Conservation (phyloP, 2,113 vertebrate species). For the Mormyrus iriodes region DNA sequence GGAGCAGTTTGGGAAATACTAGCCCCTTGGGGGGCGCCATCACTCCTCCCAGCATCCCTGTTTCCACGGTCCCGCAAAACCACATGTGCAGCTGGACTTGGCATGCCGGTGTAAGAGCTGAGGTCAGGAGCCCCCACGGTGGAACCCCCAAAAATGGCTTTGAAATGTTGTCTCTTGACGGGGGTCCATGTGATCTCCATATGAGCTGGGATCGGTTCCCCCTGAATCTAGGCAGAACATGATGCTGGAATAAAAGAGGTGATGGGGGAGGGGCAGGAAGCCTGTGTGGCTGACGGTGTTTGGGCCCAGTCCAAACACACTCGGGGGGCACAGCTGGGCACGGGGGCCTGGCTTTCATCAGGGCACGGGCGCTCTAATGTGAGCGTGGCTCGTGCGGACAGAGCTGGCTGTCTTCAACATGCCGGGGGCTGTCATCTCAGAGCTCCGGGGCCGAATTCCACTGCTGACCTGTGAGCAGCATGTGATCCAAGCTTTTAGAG, state of each 20-base stretch:
- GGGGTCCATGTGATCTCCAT: background rate
- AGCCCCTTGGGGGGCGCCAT: background rate
- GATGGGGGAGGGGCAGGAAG: slow-evolving; percentile 31
- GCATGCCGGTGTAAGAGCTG: background rate
- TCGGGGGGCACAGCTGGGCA: slow-evolving; percentile 37
- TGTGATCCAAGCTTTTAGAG: background rate
- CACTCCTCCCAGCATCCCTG: background rate
- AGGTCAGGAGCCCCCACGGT: background rate
- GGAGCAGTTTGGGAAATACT: background rate
- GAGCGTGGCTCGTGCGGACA: background rate
- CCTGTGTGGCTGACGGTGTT: slow-evolving; percentile 31
- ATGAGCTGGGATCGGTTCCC: slow-evolving; percentile 10
- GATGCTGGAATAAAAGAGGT: background rate
- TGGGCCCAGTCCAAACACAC: slow-evolving; percentile 49
- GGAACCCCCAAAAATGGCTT: background rate
- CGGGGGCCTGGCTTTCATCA: slow-evolving; percentile 53
- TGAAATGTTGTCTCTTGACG: background rate
- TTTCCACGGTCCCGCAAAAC: background rate
- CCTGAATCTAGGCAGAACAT: slow-evolving; percentile 28
- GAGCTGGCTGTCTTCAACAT: background rate
- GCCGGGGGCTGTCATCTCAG: background rate
- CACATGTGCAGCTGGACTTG: background rate
- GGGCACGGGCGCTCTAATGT: slow-evolving; percentile 21
- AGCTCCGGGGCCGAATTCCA: background rate
- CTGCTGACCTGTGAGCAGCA: background rate